phyloP scores from a whole-genome alignment of 2,888 invertebrate species.

The Protophormia terraenovae region DNA sequence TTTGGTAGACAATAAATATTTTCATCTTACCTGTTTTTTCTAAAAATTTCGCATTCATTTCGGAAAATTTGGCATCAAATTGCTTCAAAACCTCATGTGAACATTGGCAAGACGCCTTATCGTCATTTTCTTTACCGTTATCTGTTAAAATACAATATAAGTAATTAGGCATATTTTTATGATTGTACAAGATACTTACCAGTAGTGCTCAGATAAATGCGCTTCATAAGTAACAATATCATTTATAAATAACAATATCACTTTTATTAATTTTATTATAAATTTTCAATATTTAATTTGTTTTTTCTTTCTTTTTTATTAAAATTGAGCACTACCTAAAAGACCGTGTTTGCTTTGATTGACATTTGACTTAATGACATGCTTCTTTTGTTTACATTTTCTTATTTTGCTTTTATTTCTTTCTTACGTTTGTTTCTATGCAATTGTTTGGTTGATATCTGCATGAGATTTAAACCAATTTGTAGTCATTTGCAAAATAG shows the following conservation, averaged over 20 bases:
- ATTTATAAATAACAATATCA: slow-evolving; percentile 12
- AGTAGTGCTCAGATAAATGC: too few species aligned
- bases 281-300: too few species aligned
- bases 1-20: too few species aligned
- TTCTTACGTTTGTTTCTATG: too few species aligned
- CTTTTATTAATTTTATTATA: not conserved
- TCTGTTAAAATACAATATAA: slow-evolving; percentile 14
- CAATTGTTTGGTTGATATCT: slow-evolving; percentile 31
- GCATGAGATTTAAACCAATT: slow-evolving; percentile 34
- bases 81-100: slow-evolving; percentile 6
- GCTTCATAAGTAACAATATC: slow-evolving; percentile 14
- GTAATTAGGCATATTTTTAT: not conserved
- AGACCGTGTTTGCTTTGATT: slow-evolving; percentile 25
- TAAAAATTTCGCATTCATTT: not conserved
- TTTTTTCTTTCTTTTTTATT: not conserved
- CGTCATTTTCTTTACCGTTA: not conserved
- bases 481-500: slow-evolving; percentile 28
- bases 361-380: slow-evolving; percentile 12
- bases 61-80: not conserved
- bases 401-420: not conserved
- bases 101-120: slow-evolving; percentile 9
- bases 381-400: not conserved
- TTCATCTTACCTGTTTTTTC: not conserved
- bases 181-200: not conserved
- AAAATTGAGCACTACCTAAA: slow-evolving; percentile 14